These are phyloP conservation scores for Vulpes ferrilata DNA, from an alignment of 2,113 vertebrate genomes.

Conservation along the genomic window DNA sequence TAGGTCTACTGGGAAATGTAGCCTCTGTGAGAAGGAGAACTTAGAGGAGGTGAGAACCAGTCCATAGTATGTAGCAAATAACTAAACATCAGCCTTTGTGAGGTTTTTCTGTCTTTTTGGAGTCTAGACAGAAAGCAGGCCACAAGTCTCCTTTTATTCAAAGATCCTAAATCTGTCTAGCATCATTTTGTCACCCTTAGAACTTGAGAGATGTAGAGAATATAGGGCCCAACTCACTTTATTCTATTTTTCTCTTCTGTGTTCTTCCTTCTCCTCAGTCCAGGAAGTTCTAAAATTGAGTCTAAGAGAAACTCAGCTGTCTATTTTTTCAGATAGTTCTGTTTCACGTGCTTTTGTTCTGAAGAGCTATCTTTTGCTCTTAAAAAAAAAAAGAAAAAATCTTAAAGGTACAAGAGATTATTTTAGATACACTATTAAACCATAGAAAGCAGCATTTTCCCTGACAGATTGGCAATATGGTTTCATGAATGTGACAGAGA, in stretches of 20 bases:
- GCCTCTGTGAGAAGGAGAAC: not conserved
- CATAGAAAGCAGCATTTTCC: not conserved
- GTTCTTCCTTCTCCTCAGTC: not conserved
- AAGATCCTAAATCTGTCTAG: not conserved
- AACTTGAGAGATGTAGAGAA: not conserved
- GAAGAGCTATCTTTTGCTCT: not conserved
- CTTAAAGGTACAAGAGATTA: not conserved
- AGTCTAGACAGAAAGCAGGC: not conserved
- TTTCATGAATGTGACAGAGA: conserved; percentile 18
- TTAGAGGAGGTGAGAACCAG: not conserved
- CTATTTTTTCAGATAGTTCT: not conserved
- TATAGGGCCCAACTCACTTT: not conserved
- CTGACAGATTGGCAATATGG: not conserved
- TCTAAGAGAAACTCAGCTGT: conserved; percentile 11
- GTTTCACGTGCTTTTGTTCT: not conserved
- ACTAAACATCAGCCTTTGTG: not conserved
- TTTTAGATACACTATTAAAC: conserved; percentile 22
- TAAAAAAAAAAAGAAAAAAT: conserved; percentile 51
- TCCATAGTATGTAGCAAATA: not conserved
- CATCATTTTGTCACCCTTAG: not conserved
- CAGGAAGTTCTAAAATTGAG: conserved; percentile 28
- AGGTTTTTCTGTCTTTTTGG: not conserved
- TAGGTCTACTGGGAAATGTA: not conserved
- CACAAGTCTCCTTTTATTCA: not conserved
- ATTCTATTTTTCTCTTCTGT: conserved; percentile 10